Evolutionary conservation across 2,113 vertebrate genomes (phyloP).

Genomic region (Pygathrix nemaeus): DNA sequence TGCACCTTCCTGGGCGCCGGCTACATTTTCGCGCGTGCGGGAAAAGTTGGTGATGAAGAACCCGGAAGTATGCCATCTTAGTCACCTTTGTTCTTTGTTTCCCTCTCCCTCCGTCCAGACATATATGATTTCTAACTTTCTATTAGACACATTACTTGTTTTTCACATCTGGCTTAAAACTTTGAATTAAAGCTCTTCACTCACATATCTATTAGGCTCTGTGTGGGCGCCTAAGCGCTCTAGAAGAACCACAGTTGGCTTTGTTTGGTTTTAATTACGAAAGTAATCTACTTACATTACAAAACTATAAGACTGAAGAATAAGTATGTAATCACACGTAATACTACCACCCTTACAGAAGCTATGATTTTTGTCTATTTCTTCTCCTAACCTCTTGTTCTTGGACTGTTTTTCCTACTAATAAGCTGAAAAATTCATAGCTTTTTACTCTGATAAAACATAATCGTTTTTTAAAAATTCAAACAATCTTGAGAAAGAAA

Average conservation of each 20-base stretch:
- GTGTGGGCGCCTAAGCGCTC: neutral
- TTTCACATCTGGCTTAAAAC: neutral
- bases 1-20: no score
- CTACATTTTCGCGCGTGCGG: no score
- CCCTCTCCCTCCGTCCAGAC: no score
- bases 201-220: neutral
- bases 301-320: neutral
- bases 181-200: neutral
- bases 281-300: neutral
- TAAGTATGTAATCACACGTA: neutral
- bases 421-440: neutral
- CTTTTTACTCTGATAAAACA: constrained; percentile 5
- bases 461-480: neutral
- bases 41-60: no score
- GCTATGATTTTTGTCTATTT: neutral
- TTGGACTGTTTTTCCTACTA: neutral
- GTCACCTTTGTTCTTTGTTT: no score
- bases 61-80: no score
- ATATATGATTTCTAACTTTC: neutral
- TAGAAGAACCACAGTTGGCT: neutral
- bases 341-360: neutral
- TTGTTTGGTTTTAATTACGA: neutral
- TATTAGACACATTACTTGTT: neutral
- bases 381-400: neutral
- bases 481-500: neutral